Evolutionary conservation across 2,113 vertebrate genomes (phyloP).

Genomic region (Tragelaphus buxtoni): DNA sequence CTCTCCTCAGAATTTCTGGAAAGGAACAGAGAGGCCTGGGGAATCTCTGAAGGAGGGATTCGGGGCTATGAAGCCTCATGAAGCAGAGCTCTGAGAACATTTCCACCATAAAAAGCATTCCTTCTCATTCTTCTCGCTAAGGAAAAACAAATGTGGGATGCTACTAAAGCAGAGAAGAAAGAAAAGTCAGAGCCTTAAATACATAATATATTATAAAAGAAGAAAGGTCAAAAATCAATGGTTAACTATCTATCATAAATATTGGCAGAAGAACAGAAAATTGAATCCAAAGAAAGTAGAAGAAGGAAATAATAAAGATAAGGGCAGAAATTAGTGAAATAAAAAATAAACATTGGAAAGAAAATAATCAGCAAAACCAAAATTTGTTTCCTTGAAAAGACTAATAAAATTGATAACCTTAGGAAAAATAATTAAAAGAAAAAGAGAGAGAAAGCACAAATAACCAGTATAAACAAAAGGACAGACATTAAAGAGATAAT

Average conservation of each 20-base stretch:
- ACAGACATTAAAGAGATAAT: not conserved
- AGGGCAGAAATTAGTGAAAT: conserved; percentile 13
- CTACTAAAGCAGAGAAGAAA: not conserved
- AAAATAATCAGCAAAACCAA: conserved; percentile 38
- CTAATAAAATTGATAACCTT: conserved; percentile 41
- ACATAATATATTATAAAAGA: not conserved
- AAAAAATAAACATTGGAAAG: conserved; percentile 42
- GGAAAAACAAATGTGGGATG: not conserved
- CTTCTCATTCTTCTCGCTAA: not conserved
- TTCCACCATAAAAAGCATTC: not conserved
- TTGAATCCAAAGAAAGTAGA: conserved; percentile 19
- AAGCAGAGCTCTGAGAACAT: not conserved
- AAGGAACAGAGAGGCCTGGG: too few species aligned
- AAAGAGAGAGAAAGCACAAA: too few species aligned
- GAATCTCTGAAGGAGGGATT: too few species aligned
- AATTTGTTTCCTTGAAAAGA: not conserved
- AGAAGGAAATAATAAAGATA: conserved; percentile 41
- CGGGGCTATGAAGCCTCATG: rapidly evolving
- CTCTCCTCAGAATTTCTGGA: not conserved
- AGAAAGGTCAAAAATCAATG: not conserved
- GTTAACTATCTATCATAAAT: not conserved
- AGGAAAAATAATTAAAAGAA: too few species aligned
- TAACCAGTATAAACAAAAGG: not conserved
- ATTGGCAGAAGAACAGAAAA: conserved; percentile 19
- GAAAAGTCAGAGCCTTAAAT: not conserved